These are phyloP conservation scores for Danio rerio DNA, from an alignment of 2,113 vertebrate species.

Conservation along the genomic window DNA sequence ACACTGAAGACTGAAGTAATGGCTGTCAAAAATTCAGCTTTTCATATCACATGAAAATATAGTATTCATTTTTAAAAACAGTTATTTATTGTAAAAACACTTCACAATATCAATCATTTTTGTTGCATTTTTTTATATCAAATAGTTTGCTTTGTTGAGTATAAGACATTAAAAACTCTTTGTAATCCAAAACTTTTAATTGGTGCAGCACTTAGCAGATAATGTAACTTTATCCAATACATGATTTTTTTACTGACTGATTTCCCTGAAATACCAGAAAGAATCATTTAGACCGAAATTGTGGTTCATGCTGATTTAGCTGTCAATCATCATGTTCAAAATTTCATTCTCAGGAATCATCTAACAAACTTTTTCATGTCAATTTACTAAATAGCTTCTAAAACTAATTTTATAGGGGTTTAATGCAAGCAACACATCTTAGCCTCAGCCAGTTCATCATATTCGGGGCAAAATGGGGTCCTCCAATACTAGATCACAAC, in stretches of 20 bases:
- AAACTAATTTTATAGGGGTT: too few relatives aligned
- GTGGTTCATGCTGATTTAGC: not conserved
- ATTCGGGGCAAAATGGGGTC: too few relatives aligned
- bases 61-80: too few relatives aligned
- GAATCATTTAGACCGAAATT: not conserved
- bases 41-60: not conserved
- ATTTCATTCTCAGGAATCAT: too few relatives aligned
- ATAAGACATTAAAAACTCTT: not conserved
- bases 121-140: not conserved
- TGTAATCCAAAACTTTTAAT: not conserved
- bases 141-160: not conserved
- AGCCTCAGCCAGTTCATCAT: too few relatives aligned
- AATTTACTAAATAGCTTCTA: too few relatives aligned
- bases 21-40: not conserved
- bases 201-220: not conserved
- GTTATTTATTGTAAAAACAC: not conserved
- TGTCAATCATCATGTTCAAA: not conserved
- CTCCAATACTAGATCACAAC: too few relatives aligned
- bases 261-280: not conserved
- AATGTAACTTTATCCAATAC: not conserved
- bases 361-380: too few relatives aligned
- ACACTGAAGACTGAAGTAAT: not conserved
- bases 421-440: too few relatives aligned
- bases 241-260: not conserved
- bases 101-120: too few relatives aligned